Conservation (phyloP, 2,888 invertebrate species). For the Drosophila greeni region DNA sequence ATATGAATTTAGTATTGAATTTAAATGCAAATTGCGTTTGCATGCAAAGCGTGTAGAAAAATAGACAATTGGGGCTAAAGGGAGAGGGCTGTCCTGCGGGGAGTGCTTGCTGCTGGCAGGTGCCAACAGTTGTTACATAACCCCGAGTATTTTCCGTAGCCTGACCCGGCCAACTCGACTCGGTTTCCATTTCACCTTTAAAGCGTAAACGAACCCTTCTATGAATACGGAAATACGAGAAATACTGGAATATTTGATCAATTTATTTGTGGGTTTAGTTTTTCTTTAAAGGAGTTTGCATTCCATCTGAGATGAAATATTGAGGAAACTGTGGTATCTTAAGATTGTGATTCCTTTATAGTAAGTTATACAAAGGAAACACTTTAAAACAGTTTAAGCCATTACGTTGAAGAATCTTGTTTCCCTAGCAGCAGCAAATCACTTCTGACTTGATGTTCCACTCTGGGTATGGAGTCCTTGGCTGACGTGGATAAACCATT, state of each 20-base stretch:
- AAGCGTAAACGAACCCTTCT: conserved; percentile 13
- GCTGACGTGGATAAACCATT: conserved; percentile 30
- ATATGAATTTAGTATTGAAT: conserved; percentile 75
- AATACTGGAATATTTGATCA: conserved; percentile 23
- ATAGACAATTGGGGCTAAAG: conserved; percentile 40
- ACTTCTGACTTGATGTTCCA: conserved; percentile 4
- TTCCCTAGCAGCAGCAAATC: conserved; percentile 7
- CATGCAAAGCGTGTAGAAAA: conserved; percentile 65
- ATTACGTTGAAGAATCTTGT: neutral
- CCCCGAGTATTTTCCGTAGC: neutral
- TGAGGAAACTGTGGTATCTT: too few species aligned
- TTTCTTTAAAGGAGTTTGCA: neutral
- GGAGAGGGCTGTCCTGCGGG: neutral
- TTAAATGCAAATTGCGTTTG: conserved; percentile 75
- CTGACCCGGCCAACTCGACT: conserved; percentile 14
- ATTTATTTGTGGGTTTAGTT: conserved; percentile 22
- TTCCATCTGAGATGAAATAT: neutral
- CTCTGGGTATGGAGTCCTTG: neutral
- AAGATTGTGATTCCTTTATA: neutral
- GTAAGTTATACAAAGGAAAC: neutral
- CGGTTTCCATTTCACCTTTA: conserved; percentile 25
- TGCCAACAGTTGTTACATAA: conserved; percentile 33
- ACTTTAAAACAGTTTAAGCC: neutral
- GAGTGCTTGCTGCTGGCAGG: conserved; percentile 12
- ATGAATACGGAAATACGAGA: conserved; percentile 4